These are phyloP conservation scores for Sialia sialis DNA, from an alignment of 2,113 vertebrate species.

Conservation along the genomic window DNA sequence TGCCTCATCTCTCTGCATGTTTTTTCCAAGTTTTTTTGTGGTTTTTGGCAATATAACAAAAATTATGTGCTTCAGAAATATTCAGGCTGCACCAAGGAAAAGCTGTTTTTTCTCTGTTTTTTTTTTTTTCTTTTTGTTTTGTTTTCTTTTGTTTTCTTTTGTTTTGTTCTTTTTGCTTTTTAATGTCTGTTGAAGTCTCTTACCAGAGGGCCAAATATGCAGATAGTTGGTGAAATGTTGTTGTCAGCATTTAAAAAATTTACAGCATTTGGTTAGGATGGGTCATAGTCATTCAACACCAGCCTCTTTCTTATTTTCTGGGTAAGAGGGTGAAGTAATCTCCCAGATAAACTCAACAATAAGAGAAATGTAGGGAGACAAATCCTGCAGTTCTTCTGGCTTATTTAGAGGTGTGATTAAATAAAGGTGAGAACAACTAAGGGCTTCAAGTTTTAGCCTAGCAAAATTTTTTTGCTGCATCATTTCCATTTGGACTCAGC, in stretches of 20 bases:
- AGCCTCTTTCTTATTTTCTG: not conserved
- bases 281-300: not conserved
- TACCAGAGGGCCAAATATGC: not conserved
- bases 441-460: not conserved
- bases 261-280: not conserved
- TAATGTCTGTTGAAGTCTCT: not conserved
- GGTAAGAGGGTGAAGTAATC: not conserved
- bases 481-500: constrained; percentile 44
- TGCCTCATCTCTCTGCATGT: not conserved
- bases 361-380: not conserved
- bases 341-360: not conserved
- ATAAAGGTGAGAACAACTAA: not conserved
- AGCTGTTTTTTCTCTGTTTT: not conserved
- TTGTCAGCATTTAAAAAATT: not conserved
- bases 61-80: not conserved
- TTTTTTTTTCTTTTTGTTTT: too few species aligned
- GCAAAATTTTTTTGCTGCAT: constrained; percentile 39
- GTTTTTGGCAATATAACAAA: not conserved
- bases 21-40: fast-evolving
- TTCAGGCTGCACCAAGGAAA: not conserved
- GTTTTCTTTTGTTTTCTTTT: too few species aligned
- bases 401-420: not conserved
- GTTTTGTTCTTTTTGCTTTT: not conserved
- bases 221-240: not conserved
- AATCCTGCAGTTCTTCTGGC: not conserved